Evolutionary conservation across 2,888 invertebrate genomes (phyloP).

Genomic region (Sphaeridia pumilis): DNA sequence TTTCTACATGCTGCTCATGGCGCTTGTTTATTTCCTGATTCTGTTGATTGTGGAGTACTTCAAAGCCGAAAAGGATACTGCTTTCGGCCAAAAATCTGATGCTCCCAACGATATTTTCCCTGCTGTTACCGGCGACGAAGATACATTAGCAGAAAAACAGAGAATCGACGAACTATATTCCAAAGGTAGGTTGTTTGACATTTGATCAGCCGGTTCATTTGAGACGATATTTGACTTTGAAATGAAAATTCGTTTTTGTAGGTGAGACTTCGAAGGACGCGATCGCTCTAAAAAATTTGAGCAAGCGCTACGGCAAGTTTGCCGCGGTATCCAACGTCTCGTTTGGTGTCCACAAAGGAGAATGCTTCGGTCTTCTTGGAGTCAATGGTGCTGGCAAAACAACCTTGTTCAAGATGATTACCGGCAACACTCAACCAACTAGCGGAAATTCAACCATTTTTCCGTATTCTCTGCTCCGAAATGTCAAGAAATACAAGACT

Average conservation of each 20-base stretch:
- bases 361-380: constrained; percentile 44
- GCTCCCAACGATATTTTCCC: constrained; percentile 6
- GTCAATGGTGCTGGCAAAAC: constrained; percentile 48
- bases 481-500: constrained; percentile 10
- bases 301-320: constrained; percentile 38
- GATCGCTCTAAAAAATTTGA: constrained; percentile 23
- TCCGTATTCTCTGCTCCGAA: constrained; percentile 35
- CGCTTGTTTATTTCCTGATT: constrained; percentile 19
- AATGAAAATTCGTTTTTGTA: too few species aligned
- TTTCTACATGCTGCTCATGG: constrained; percentile 23
- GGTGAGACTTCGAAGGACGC: constrained; percentile 26
- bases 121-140: constrained; percentile 15
- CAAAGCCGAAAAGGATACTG: neutral
- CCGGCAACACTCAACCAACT: constrained; percentile 42
- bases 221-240: too few species aligned
- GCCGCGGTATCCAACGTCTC: constrained; percentile 55
- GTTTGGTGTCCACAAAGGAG: constrained; percentile 50
- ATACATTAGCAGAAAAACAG: constrained; percentile 20
- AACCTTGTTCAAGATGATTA: constrained; percentile 44
- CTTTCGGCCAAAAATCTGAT: neutral
- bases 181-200: too few species aligned
- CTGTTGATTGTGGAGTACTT: constrained; percentile 23
- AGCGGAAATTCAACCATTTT: constrained; percentile 40
- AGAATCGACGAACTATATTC: constrained; percentile 16
- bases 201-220: neutral